phyloP scores from a whole-genome alignment of 2,888 invertebrate genomes.

The Noctua comes region DNA sequence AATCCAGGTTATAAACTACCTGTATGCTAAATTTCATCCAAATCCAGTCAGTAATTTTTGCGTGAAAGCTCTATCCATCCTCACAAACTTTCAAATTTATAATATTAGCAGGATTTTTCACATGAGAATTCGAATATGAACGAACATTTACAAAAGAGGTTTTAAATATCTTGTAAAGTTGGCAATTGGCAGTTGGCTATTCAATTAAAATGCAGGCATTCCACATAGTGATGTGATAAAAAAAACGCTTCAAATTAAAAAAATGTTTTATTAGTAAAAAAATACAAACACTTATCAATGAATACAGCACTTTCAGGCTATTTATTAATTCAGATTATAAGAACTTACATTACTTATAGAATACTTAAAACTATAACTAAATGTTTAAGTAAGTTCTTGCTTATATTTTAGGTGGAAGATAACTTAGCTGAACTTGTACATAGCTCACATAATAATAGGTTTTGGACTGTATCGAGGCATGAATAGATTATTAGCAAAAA shows the following conservation, averaged over 20 bases:
- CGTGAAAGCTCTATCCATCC: no score
- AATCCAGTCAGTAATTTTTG: no score
- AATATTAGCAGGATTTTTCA: background rate
- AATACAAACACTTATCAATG: background rate
- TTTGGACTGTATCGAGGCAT: background rate
- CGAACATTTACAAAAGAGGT: background rate
- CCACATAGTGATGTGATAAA: background rate
- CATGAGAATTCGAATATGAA: background rate
- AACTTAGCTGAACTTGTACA: background rate
- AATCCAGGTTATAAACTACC: no score
- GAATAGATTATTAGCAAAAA: background rate
- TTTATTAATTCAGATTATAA: background rate
- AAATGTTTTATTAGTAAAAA: slow-evolving; percentile 9
- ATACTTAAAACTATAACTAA: background rate
- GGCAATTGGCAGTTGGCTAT: no score
- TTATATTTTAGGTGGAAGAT: background rate
- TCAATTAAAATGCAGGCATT: slow-evolving; percentile 2
- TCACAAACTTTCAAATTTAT: no score
- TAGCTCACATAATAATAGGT: background rate
- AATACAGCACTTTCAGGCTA: background rate
- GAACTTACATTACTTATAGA: background rate
- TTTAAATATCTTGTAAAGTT: background rate
- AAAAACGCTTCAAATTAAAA: background rate
- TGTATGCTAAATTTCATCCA: no score
- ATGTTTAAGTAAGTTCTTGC: background rate